Conservation (phyloP, 2,888 invertebrate species). For the Rugalucina vietnamica region DNA sequence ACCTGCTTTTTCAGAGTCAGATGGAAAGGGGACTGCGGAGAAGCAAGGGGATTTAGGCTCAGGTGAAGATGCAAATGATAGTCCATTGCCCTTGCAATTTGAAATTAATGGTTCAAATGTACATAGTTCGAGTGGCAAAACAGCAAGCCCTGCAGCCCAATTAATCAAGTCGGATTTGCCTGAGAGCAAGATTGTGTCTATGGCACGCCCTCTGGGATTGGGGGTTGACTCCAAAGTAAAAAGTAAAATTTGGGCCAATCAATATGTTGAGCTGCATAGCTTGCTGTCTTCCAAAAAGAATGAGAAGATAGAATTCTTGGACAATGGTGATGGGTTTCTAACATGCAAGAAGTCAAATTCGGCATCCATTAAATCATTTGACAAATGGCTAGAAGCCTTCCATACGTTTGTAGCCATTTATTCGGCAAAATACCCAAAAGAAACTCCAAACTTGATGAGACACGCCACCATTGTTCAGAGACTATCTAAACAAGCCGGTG, state of each 20-base stretch:
- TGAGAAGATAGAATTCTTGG: neutral
- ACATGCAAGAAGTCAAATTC: neutral
- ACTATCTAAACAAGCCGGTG: neutral
- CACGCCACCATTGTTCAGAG: neutral
- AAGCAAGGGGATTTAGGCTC: no score
- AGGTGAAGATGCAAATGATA: no score
- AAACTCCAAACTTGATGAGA: neutral
- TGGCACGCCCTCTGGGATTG: neutral
- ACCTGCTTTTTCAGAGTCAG: neutral
- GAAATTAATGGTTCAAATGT: neutral
- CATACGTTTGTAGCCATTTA: slow-evolving; percentile 7
- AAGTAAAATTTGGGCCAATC: neutral
- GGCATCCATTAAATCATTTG: neutral
- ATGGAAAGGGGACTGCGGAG: neutral
- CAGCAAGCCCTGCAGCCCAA: neutral
- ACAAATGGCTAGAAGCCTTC: neutral
- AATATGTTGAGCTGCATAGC: neutral
- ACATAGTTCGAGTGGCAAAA: neutral
- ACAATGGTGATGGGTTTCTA: neutral
- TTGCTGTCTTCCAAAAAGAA: neutral
- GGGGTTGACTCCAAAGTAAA: neutral
- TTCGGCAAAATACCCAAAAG: neutral
- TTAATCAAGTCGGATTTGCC: neutral
- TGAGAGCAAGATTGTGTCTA: neutral
- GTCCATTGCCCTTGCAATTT: neutral